Base-by-base conservation (phyloP, 2,113 vertebrate genomes). In the Periophthalmus modestus region DNA sequence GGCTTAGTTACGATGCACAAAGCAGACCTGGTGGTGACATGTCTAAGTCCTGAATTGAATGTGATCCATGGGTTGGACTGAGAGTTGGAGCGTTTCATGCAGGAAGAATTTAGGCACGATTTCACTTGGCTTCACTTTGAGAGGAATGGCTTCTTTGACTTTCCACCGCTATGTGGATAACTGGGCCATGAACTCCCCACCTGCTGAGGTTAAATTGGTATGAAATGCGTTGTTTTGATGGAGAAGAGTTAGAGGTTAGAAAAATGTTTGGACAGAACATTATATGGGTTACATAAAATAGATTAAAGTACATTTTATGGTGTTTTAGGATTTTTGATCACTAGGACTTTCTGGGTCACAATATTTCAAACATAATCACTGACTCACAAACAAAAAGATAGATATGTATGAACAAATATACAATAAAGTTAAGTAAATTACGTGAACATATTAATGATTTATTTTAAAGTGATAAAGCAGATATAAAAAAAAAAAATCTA, bases 61-160 rank as follows among this genome's bases (percentile, higher is more conserved):
- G 63, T 0, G n/a, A 82, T 85, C 77, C 74, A 71, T 57, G 15
- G 18, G 68, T 71, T 77, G 78, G 66, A 84, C 55, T 82, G 70
- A 28, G 54, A 69, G 57, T 74, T 28, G 52, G 57, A 58, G 2
- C 39, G 5, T 48, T 81, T 89, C 59, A 81, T 76, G 75, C 69
- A 0, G 0, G 34, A 85, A 69, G 80, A 83, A 81, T 73, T 82
- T 58, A 55, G 50, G 69, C 68, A 68, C 39, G 39, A 71, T 16
- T 82, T 80, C 16, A 58, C 73, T 76, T 75, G 68, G 78, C 80
- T 74, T 74, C 5, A 5, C 16, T 52, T 11, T 36, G 4, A 28
- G 36, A 71, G 43, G 19, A 62, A 65, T 63, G 71, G 72, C 68
- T 39, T 69, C 71, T 70, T 71, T 71, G 34, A 69, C 67, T 59